Evolutionary conservation across 2,113 vertebrate species (phyloP), one percentile per base, ranked within the genome.

Genomic region (Ginglymostoma cirratum): DNA sequence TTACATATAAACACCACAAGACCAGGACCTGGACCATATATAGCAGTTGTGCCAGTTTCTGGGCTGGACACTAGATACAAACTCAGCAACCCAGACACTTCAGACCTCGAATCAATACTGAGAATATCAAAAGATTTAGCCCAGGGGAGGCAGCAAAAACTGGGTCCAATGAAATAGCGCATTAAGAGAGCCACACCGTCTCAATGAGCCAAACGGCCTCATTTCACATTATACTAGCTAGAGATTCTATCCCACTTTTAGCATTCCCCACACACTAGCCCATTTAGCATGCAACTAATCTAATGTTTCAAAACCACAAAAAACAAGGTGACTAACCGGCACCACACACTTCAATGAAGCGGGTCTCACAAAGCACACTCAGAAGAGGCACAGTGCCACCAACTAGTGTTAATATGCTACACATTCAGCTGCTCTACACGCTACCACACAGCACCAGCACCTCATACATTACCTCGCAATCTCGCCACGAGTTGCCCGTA

Each of bases 401-500:
- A 65, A 92, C 55, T 92, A 61, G 87, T 55, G 61, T 14, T 34
- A 19, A n/a, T 30, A 92, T 92, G 55, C 87, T 38, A 80, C 76
- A n/a, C n/a, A n/a, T 80, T 80, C 70, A 72, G 70, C 70, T 72
- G 70, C 8, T 87, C 87, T 92, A 65, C 15, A n/a, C 55, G 34
- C 87, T 92, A 92, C 14, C 87, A 92, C 87, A 92, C 87, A 92
- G 87, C 87, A 61, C 24, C 7, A 90, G 85, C 85, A 87, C 6
- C 85, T 87, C 87, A 92, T 65, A 92, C 87, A 2, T 92, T 92
- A 92, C 87, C 87, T 92, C 87, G 87, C 19, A 65, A 55, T n/a
- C 87, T 61, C 27, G 55, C 30, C 87, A 92, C 55, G 15, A 92
- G 87, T 52, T 92, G 87, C 87, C 87, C 34, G 34, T 92, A 92